Conservation (phyloP, 2,113 vertebrate genomes). For the Epinephelus cyanopodus region DNA sequence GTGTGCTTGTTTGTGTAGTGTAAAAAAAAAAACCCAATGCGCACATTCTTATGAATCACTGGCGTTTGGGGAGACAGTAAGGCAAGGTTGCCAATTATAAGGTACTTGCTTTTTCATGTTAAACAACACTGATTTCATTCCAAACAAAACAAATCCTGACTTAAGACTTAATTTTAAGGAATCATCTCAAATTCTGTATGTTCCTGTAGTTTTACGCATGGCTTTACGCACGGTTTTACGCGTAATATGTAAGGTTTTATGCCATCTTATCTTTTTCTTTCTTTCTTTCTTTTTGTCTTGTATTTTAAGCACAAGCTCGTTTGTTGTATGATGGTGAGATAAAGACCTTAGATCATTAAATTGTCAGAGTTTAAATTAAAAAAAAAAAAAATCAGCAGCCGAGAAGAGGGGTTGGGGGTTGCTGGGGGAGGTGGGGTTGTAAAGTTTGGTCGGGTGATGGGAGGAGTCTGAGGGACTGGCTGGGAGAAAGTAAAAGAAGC, state of each 20-base stretch:
- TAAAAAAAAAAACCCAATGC: not conserved
- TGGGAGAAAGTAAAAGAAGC: not conserved
- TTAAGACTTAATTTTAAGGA: not conserved
- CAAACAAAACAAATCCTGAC: not conserved
- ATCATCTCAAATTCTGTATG: not conserved
- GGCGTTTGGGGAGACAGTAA: too few species aligned
- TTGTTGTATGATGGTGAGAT: too few species aligned
- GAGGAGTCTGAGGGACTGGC: slow-evolving; percentile 26
- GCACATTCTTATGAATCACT: not conserved
- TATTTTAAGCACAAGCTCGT: not conserved
- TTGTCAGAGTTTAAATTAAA: not conserved
- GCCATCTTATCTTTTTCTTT: too few species aligned
- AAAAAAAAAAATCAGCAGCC: not conserved
- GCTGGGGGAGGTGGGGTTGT: not conserved
- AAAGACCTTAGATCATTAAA: not conserved
- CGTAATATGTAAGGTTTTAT: not conserved
- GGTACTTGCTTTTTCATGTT: not conserved
- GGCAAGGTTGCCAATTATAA: not conserved
- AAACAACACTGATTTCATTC: not conserved
- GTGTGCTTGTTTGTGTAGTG: not conserved
- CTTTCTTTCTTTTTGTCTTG: not conserved
- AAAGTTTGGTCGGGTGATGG: not conserved
- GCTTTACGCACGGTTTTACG: not conserved
- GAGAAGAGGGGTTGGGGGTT: not conserved
- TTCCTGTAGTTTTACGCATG: not conserved